Evolutionary conservation across 2,797 vertebrate genomes (phyloP).

Genomic region (Liasis olivaceus): DNA sequence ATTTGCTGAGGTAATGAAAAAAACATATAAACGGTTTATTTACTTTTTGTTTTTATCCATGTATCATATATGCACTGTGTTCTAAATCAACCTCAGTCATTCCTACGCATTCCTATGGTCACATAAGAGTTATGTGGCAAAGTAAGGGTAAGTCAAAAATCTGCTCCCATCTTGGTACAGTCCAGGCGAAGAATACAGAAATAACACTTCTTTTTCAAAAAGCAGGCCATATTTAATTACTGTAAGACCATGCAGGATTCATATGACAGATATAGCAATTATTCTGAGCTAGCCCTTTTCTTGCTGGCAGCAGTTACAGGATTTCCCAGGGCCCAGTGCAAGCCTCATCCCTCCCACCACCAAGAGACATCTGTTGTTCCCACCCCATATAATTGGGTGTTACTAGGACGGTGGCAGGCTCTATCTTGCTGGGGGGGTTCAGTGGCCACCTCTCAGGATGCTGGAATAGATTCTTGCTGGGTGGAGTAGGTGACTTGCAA

Average conservation of each 20-base stretch:
- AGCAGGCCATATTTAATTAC: background rate
- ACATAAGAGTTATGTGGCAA: constrained; percentile 41
- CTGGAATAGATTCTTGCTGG: background rate
- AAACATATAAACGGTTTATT: background rate
- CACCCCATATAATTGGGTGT: background rate
- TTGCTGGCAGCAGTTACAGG: background rate
- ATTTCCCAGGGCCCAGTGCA: background rate
- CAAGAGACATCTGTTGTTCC: background rate
- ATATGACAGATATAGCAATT: background rate
- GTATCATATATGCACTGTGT: background rate
- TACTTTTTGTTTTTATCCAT: background rate
- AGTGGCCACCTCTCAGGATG: background rate
- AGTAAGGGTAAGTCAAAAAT: constrained; percentile 31
- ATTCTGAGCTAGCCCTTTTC: background rate
- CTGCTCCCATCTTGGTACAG: background rate
- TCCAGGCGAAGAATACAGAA: background rate
- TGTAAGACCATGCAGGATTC: background rate
- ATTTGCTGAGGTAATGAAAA: background rate
- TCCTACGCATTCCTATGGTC: constrained; percentile 26
- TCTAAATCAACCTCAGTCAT: background rate
- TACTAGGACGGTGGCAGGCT: background rate
- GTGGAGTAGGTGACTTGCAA: background rate
- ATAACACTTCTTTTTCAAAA: background rate
- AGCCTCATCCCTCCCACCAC: background rate
- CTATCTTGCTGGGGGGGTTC: background rate